Evolutionary conservation across 2,113 vertebrate species (phyloP).

Genomic region (Cyanocitta stelleri): DNA sequence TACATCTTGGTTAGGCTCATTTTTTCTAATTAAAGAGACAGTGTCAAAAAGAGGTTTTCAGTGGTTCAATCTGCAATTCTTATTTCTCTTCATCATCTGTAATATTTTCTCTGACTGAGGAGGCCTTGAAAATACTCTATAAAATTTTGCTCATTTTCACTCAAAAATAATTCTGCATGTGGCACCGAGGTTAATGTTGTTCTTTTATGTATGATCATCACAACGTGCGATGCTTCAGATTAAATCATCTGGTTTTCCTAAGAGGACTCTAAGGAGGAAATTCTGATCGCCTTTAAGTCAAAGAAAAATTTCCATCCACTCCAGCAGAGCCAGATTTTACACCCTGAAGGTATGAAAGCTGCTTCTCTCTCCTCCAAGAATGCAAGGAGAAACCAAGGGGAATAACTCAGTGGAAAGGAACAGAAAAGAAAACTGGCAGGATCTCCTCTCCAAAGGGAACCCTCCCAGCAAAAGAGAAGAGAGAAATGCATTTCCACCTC

Average conservation of each 20-base stretch:
- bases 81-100: slow-evolving; percentile 18
- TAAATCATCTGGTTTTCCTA: neutral
- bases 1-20: slow-evolving; percentile 53
- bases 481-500: neutral
- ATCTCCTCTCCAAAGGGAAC: neutral
- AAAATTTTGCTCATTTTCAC: slow-evolving; percentile 13
- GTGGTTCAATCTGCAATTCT: slow-evolving; percentile 37
- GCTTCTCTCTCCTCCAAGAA: slow-evolving; percentile 25
- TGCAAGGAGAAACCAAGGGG: slow-evolving; percentile 31
- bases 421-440: slow-evolving; percentile 12
- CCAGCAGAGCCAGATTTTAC: slow-evolving; percentile 14
- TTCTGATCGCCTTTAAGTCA: neutral
- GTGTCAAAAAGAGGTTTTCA: slow-evolving; percentile 34
- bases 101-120: neutral
- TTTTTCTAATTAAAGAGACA: slow-evolving; percentile 65
- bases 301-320: neutral
- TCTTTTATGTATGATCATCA: slow-evolving; percentile 8
- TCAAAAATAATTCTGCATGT: slow-evolving; percentile 8
- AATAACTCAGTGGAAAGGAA: neutral
- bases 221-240: neutral
- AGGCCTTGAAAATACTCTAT: slow-evolving; percentile 6
- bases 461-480: neutral
- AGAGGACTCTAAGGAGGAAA: slow-evolving; percentile 4
- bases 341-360: neutral
- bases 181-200: slow-evolving; percentile 8